Percentiles rank a stretch among this genome's conserved stretches.
phyloP scores from a whole-genome alignment of 1,140 invertebrate genomes.

The Drosophila athabasca region DNA sequence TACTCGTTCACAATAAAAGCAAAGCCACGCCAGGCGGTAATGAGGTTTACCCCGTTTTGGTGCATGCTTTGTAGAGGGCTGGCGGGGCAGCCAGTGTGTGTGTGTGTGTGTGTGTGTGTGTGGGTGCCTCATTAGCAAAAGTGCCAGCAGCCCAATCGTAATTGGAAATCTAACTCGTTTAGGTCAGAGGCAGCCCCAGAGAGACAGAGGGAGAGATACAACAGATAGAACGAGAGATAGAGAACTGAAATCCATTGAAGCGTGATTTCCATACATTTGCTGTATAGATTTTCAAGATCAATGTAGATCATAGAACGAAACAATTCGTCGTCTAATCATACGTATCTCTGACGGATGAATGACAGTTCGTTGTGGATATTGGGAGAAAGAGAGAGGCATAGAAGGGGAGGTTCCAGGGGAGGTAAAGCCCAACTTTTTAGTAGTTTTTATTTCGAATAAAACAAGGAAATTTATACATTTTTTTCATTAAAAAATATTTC shows the following conservation, averaged over 20 bases:
- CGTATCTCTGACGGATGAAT: constrained; percentile 28
- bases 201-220: neutral
- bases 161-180: constrained; percentile 72
- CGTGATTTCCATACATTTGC: constrained; percentile 47
- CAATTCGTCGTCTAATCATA: constrained; percentile 26
- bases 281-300: constrained; percentile 70
- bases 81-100: too few species aligned
- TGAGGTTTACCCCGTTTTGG: constrained; percentile 33
- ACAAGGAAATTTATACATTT: too few species aligned
- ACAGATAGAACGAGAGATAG: neutral
- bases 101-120: neutral
- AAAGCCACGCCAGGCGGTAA: constrained; percentile 34
- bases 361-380: constrained; percentile 42
- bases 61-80: neutral
- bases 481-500: too few species aligned
- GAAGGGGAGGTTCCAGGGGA: too few species aligned
- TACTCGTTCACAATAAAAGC: neutral
- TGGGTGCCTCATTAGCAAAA: constrained; percentile 66
- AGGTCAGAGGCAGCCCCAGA: constrained; percentile 45
- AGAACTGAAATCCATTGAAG: constrained; percentile 48
- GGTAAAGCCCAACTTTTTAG: too few species aligned
- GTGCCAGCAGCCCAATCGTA: constrained; percentile 64
- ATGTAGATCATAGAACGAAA: constrained; percentile 33
- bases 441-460: too few species aligned
- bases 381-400: too few species aligned